Base-by-base conservation (phyloP, 2,888 invertebrate genomes). In the Terebella lapidaria region DNA sequence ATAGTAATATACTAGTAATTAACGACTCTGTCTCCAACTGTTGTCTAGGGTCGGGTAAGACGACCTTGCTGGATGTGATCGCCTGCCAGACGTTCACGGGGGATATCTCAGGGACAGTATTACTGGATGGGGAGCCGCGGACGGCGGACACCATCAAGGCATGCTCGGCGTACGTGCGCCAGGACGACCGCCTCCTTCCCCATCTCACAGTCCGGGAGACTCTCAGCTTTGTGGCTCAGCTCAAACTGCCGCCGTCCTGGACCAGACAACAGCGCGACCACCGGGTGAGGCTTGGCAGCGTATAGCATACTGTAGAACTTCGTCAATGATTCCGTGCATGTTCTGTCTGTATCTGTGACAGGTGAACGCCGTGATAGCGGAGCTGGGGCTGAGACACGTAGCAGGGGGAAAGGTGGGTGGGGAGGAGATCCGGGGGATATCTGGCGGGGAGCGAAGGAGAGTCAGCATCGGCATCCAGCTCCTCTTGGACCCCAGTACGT, bases 1-100 rank as follows among this genome's bases (percentile, higher is more conserved):
- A 35, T 35, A 35, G 42, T 15, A 35, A 15, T 35, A 10, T 35
- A 35, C 10, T 15, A 35, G 10, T n/a, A n/a, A n/a, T n/a, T n/a
- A n/a, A n/a, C n/a, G n/a, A n/a, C n/a, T n/a, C n/a, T n/a, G n/a
- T n/a, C n/a, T n/a, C n/a, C n/a, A n/a, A n/a, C n/a, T n/a, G n/a
- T n/a, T n/a, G n/a, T n/a, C n/a, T n/a, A 92, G 93, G 93, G 18
- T 94, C 94, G 70, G 96, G 96, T 0, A 97, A 97, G 78, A 87
- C 93, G 30, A 94, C 94, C 0, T 85, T 97, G 2, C 83, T 97
- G 4, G 95, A 96, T 79, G 94, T 95, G 4, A 91, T 96, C 59
- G 81, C 83, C 0, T 79, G 82, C 46, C 72, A 84, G 29, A 67
- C 67, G 3, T 87, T 87, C 67, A 87, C 87, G 67, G 87, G 88